These are phyloP conservation scores for Proisotoma minuta DNA, from an alignment of 2,888 invertebrate genomes.

Conservation along the genomic window DNA sequence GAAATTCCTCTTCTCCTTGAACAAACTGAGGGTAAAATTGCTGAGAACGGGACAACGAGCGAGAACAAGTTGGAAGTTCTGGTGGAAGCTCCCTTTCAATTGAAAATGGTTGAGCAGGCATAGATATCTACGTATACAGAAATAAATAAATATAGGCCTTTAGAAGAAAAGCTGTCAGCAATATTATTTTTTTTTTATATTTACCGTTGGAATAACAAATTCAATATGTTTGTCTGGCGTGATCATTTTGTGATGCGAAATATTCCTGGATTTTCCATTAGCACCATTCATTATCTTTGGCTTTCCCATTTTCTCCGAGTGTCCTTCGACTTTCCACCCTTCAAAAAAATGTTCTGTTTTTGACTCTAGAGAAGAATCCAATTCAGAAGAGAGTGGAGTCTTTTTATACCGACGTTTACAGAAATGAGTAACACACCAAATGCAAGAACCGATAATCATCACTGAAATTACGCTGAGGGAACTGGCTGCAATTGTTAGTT, in stretches of 20 bases:
- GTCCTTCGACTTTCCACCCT: slow-evolving; percentile 7
- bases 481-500: slow-evolving; percentile 34
- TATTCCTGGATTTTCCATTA: background rate
- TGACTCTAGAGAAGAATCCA: background rate
- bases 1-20: slow-evolving; percentile 29
- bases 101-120: slow-evolving; percentile 27
- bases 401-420: slow-evolving; percentile 1
- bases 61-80: slow-evolving; percentile 19
- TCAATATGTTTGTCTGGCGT: slow-evolving; percentile 44
- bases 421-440: slow-evolving; percentile 29
- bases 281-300: background rate
- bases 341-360: background rate
- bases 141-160: background rate
- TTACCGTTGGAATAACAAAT: slow-evolving; percentile 46
- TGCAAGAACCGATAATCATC: slow-evolving; percentile 28
- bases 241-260: slow-evolving; percentile 41
- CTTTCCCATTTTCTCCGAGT: background rate
- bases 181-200: background rate
- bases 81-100: slow-evolving; percentile 9
- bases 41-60: slow-evolving; percentile 7
- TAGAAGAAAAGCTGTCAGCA: background rate
- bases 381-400: background rate
- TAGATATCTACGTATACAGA: slow-evolving; percentile 18
- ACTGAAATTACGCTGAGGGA: slow-evolving; percentile 33
- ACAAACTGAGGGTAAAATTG: slow-evolving; percentile 44